Conservation (phyloP, 2,888 invertebrate species). For the Hartigia nigra region DNA sequence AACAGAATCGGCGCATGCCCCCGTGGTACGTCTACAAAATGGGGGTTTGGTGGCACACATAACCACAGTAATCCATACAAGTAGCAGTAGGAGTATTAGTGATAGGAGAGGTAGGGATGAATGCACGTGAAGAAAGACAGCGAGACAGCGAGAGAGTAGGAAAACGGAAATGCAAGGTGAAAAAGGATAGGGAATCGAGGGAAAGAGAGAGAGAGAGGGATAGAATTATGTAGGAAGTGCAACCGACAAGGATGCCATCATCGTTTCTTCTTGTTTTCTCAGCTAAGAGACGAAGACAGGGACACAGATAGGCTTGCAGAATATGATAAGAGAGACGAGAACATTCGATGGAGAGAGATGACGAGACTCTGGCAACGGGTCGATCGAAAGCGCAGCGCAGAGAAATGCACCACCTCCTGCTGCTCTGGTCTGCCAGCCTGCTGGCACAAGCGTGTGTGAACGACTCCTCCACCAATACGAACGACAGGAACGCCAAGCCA, state of each 20-base stretch:
- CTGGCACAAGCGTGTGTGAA: slow-evolving; percentile 45
- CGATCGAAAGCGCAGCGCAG: slow-evolving; percentile 65
- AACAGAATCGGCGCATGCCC: slow-evolving; percentile 42
- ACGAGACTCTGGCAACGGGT: slow-evolving; percentile 56
- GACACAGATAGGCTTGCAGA: not conserved
- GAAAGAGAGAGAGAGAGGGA: slow-evolving; percentile 16
- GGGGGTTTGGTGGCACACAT: not conserved
- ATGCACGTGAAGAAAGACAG: slow-evolving; percentile 2
- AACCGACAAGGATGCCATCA: not conserved
- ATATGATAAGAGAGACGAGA: slow-evolving; percentile 24
- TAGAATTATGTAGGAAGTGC: not conserved
- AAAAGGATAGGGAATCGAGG: slow-evolving; percentile 5
- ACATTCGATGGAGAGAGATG: slow-evolving; percentile 28
- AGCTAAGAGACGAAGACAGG: not conserved
- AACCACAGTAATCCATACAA: not conserved
- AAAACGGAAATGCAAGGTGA: slow-evolving; percentile 24
- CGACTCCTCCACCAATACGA: slow-evolving; percentile 51
- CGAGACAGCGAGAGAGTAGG: slow-evolving; percentile 7
- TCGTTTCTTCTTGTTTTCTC: not conserved
- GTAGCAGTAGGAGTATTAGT: slow-evolving; percentile 20
- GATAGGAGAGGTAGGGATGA: slow-evolving; percentile 35
- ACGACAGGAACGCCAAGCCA: slow-evolving; percentile 47
- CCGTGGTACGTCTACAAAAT: slow-evolving; percentile 7
- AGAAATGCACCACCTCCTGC: slow-evolving; percentile 61
- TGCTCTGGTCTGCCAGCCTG: slow-evolving; percentile 52